phyloP scores from a whole-genome alignment of 2,888 invertebrate genomes.

The Agonopterix arenella region DNA sequence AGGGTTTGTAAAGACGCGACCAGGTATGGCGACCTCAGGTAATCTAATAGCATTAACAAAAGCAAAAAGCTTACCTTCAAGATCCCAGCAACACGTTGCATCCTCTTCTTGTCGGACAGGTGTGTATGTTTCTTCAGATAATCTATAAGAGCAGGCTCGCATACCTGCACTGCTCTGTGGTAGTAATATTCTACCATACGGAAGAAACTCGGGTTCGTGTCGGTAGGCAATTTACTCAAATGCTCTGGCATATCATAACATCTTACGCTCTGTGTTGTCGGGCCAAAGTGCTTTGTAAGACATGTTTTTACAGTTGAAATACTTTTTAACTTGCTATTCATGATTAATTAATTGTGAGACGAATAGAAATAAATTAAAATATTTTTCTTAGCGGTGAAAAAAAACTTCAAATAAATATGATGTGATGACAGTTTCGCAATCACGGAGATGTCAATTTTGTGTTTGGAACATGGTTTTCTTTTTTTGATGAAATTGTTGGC shows the following conservation, averaged over 20 bases:
- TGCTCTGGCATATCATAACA: conserved; percentile 56
- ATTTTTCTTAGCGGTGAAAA: too few relatives aligned
- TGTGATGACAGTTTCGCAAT: too few relatives aligned
- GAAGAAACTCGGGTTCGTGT: conserved; percentile 72
- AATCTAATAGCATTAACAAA: neutral
- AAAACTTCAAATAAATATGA: too few relatives aligned
- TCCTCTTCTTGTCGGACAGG: conserved; percentile 75
- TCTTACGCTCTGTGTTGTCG: conserved; percentile 20
- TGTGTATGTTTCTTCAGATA: conserved; percentile 61
- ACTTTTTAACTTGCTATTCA: too few relatives aligned
- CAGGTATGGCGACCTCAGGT: too few relatives aligned
- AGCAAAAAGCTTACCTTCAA: conserved; percentile 48
- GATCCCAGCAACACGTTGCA: conserved; percentile 80
- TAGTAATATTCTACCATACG: conserved; percentile 83
- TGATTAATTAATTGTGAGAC: too few relatives aligned
- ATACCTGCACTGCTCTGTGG: conserved; percentile 75
- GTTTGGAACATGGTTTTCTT: too few relatives aligned
- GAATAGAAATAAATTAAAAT: too few relatives aligned
- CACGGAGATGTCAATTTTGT: too few relatives aligned
- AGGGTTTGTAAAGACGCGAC: too few relatives aligned
- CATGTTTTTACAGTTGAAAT: too few relatives aligned
- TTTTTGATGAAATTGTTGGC: too few relatives aligned
- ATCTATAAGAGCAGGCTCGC: conserved; percentile 73
- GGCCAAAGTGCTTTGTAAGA: conserved; percentile 5
- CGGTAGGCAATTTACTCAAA: conserved; percentile 34